Evolutionary conservation across 2,888 invertebrate genomes (phyloP).

Genomic region (Thecocarcelia acutangulata): DNA sequence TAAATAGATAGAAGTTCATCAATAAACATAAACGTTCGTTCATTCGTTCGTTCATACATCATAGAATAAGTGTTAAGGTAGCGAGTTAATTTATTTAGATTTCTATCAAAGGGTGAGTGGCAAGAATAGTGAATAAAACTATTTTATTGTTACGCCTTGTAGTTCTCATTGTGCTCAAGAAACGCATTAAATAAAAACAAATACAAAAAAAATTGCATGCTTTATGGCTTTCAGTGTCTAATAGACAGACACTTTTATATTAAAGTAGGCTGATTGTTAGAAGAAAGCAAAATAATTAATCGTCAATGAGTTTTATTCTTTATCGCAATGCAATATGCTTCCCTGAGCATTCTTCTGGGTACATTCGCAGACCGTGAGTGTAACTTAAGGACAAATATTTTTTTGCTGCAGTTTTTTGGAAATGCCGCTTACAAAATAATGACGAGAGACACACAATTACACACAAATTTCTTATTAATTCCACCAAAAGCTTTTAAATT

Average conservation of each 20-base stretch:
- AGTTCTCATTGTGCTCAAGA: constrained; percentile 35
- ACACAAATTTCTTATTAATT: too few relatives aligned
- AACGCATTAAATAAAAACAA: neutral
- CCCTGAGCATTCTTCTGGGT: too few relatives aligned
- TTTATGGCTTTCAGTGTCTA: constrained; percentile 37
- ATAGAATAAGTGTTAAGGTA: constrained; percentile 10
- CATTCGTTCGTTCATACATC: too few relatives aligned
- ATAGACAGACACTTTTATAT: constrained; percentile 5
- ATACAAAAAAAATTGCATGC: constrained; percentile 40
- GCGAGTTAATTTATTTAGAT: constrained; percentile 51
- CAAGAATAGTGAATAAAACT: constrained; percentile 43
- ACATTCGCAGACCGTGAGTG: too few relatives aligned
- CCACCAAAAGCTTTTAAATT: too few relatives aligned
- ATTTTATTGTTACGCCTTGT: constrained; percentile 56
- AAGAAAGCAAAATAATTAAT: neutral
- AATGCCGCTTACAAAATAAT: too few relatives aligned
- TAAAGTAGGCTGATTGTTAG: neutral
- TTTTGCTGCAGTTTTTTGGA: too few relatives aligned
- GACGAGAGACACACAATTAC: too few relatives aligned
- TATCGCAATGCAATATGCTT: too few relatives aligned
- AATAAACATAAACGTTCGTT: constrained; percentile 1
- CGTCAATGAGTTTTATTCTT: neutral
- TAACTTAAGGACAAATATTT: too few relatives aligned
- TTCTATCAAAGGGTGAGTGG: constrained; percentile 51
- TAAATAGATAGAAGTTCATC: constrained; percentile 7